Evolutionary conservation across 2,888 invertebrate species (phyloP), one percentile per base, ranked within the genome.

Genomic region (Acrobasis suavella): DNA sequence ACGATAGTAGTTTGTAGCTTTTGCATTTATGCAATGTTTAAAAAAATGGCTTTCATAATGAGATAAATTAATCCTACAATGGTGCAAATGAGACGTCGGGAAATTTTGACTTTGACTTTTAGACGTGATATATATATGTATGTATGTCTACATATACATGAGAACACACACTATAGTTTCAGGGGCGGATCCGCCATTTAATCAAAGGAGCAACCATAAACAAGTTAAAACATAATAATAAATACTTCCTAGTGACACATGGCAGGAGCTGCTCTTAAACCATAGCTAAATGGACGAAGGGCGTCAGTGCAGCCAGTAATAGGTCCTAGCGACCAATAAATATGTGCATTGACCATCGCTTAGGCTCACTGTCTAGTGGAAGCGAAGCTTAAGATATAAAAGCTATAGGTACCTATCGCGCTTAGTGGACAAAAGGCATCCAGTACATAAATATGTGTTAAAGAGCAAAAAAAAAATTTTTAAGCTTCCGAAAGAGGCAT

Each of bases 291-390:
- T 72, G 76, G 75, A 72, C 74, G 82, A 83, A 82, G 74, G 72
- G 77, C 80, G 77, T 78, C 77, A 75, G 76, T 55, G 58, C 64
- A 71, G 65, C 62, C 67, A 74, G 78, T 82, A 81, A 83, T 82
- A 81, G 82, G 65, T 73, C 71, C 80, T 80, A 74, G 78, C 70
- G 70, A 66, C 69, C 77, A 77, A 85, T 87, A 86, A 87, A 85
- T 85, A 83, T 80, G 73, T 75, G 70, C 72, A 72, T 75, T 78
- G 81, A 76, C 77, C 75, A 68, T 38, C 51, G 49, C 15, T 0
- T 65, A 60, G 66, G 69, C 3, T 14, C 0, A 22, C 3, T 0
- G 0, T 50, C 58, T 67, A 73, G 14, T 63, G 49, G 10, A 59
- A 77, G 79, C 70, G 12, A 54, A 37, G 37, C 14, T 54, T 2